Base-by-base conservation (phyloP, 2,113 vertebrate genomes). In the Pipa parva region DNA sequence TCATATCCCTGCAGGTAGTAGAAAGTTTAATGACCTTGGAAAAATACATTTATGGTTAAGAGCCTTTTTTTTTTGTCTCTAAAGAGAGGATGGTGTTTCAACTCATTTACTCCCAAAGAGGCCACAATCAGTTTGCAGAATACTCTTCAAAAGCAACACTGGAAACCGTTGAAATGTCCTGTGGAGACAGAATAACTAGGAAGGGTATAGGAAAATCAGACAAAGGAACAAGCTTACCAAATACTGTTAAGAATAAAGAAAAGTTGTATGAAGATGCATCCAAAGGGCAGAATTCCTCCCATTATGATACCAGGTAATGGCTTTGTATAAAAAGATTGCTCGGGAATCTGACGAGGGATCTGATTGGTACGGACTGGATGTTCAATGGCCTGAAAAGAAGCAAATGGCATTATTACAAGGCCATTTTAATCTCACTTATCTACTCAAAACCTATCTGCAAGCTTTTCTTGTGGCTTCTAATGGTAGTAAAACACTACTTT, bases 241-340 rank as follows among this genome's bases (percentile, higher is more conserved):
- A 99, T 99, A 78, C 97, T 99, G 71, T 99, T 99, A 59, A 98
- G 93, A 78, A 99, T 99, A 74, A 99, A 99, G 83, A 99, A 99
- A 49, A 99, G 89, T 76, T 98, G 97, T 74, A 99, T 99, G 71
- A 99, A 99, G 80, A 99, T 99, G 76, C 97, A 99, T 33, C 97
- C 97, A 52, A 99, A 99, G 28, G 97, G 97, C 17, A 99, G 81
- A 79, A 99, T 99, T 4, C 97, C 97, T 24, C 97, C 97, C 97
- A 99, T 99, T 59, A 99, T 72, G 26, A 98, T 98, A 17, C 97
- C 97, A 61, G 97, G 97, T 49, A 97, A 75, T 0, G 96, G 93
- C 72, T 95, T 98, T 26, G 97, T 99, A 63, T 98, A 99, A 85
- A 99, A 98, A 0, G 96, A 97, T 65, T 99, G 97, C 72, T 96